Evolutionary conservation across 2,888 invertebrate genomes (phyloP).

Genomic region (Parnassius orleans): DNA sequence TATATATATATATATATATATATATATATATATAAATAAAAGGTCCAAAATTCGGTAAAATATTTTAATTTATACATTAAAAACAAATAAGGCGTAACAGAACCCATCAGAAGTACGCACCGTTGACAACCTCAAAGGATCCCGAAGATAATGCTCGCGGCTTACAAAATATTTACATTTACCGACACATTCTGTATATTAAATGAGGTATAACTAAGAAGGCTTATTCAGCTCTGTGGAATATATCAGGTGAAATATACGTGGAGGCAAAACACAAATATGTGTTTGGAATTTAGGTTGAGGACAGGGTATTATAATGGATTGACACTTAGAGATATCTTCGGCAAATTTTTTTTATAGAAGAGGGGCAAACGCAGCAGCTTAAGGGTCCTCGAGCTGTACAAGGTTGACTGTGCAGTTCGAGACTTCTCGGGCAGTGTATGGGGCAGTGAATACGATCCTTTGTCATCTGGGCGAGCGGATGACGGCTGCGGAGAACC

Average conservation of each 20-base stretch:
- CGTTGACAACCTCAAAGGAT: constrained; percentile 3
- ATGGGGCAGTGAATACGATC: too few relatives aligned
- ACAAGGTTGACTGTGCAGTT: too few relatives aligned
- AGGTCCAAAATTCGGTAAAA: neutral
- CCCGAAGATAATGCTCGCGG: constrained; percentile 4
- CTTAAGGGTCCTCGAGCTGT: too few relatives aligned
- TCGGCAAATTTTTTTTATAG: too few relatives aligned
- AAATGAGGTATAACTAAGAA: constrained; percentile 13
- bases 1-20: too few relatives aligned
- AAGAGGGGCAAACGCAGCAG: too few relatives aligned
- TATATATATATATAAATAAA: too few relatives aligned
- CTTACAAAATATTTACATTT: constrained; percentile 13
- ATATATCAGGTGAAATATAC: constrained; percentile 4
- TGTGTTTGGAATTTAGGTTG: neutral
- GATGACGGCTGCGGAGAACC: too few relatives aligned
- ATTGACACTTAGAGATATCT: too few relatives aligned
- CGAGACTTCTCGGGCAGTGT: too few relatives aligned
- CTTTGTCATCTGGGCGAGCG: too few relatives aligned
- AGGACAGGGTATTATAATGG: neutral
- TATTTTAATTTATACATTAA: neutral
- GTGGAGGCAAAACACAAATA: neutral
- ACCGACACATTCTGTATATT: constrained; percentile 13
- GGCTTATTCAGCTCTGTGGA: constrained; percentile 1
- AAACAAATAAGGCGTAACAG: neutral
- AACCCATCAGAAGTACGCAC: neutral